Evolutionary conservation across 2,797 vertebrate species (phyloP), one percentile per base, ranked within the genome.

Genomic region (Sus cebifrons): DNA sequence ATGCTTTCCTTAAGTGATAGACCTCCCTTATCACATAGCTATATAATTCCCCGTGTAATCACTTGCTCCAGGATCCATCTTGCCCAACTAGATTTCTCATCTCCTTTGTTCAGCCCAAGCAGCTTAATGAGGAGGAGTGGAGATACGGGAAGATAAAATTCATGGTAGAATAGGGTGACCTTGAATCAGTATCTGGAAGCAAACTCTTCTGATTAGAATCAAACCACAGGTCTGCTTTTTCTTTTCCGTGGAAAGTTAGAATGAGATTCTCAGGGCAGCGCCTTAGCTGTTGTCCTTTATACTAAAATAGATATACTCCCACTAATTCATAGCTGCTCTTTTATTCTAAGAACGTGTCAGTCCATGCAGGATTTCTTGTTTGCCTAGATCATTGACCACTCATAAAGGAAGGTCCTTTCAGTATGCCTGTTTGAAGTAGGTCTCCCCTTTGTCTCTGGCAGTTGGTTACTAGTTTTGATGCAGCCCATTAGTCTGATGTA

Each of bases 281-380:
- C 44, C 77, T 83, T 21, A 95, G n/a, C 92, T 95, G 79, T 20
- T 6, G 4, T 87, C 64, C 32, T 32, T 32, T 32, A 32, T 73
- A 54, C 70, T 94, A 52, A 96, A 94, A 56, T 49, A 70, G 58
- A 21, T 93, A 60, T 54, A 36, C 56, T 95, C 82, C 81, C 16
- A 88, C 70, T 96, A 94, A 95, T 89, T 95, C 83, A 65, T 85
- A 89, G 67, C 65, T 97, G 17, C 89, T 88, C 70, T 90, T 88
- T 95, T 96, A 67, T 90, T 95, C 89, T 91, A 70, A 96, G 94
- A 97, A 88, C 78, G 49, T 94, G 96, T 95, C 64, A 91, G 71
- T 97, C 82, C 74, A 49, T 92, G 96, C 23, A 95, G 77, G 78
- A 70, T 96, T 98, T 97, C 96, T 96, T 94, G 92, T 96, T 97